A percentile compares a stretch with the other conserved stretches of the same genome.
These are phyloP conservation scores for Serranus cabrilla DNA, from an alignment of 2,797 vertebrate genomes.

Conservation along the genomic window DNA sequence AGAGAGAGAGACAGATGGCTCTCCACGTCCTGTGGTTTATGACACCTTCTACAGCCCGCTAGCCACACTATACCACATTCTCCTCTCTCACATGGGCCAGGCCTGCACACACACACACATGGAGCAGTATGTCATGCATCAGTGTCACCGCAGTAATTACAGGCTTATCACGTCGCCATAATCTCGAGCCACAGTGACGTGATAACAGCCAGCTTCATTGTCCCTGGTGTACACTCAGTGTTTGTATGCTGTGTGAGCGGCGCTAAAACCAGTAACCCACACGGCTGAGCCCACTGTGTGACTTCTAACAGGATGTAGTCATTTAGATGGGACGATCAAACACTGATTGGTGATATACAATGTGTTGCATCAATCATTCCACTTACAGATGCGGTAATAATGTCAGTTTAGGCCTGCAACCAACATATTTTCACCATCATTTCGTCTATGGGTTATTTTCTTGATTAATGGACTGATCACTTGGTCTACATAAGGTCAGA, in stretches of 20 bases:
- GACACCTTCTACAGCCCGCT: conserved; percentile 77
- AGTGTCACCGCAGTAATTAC: conserved; percentile 82
- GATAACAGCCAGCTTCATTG: conserved; percentile 78
- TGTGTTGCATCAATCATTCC: background rate
- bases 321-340: conserved; percentile 37
- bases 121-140: conserved; percentile 74
- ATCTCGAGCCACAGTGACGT: conserved; percentile 76
- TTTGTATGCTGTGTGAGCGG: conserved; percentile 52
- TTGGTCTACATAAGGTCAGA: too few species aligned
- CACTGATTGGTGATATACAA: background rate
- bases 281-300: conserved; percentile 18
- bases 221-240: conserved; percentile 51
- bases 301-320: conserved; percentile 40
- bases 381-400: background rate
- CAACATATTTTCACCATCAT: too few species aligned
- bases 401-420: too few species aligned
- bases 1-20: conserved; percentile 83
- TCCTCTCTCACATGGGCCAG: conserved; percentile 29
- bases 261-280: conserved; percentile 46
- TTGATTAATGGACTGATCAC: too few species aligned
- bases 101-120: conserved; percentile 26
- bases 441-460: too few species aligned
- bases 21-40: conserved; percentile 81
- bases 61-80: conserved; percentile 67
- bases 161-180: conserved; percentile 80